Percentiles rank a stretch among this genome's conserved stretches.
Evolutionary conservation across 2,888 invertebrate species (phyloP).

Genomic region (Girardia tigrina): DNA sequence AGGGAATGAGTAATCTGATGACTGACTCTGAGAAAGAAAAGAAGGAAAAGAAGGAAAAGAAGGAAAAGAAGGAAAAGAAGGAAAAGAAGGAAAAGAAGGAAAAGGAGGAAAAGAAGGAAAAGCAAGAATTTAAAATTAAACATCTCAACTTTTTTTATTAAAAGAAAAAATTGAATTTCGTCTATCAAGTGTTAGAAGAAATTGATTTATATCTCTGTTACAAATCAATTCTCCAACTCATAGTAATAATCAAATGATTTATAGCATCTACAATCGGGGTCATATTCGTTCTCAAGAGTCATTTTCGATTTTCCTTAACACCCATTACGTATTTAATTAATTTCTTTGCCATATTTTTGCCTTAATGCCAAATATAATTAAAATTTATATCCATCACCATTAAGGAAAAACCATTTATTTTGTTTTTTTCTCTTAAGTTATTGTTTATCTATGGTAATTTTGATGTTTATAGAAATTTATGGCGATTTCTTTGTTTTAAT

Average conservation of each 20-base stretch:
- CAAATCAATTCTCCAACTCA: conserved; percentile 10
- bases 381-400: conserved; percentile 10
- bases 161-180: not conserved
- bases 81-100: no score
- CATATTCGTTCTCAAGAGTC: conserved; percentile 23
- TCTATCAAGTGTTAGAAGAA: not conserved
- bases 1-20: no score
- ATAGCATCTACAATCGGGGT: conserved; percentile 9
- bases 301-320: conserved; percentile 19
- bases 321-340: conserved; percentile 8
- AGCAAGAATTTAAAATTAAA: no score
- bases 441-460: no score
- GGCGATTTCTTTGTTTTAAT: no score
- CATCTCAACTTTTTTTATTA: not conserved
- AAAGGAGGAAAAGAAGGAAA: no score
- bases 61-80: no score
- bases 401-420: no score
- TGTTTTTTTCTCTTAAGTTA: no score
- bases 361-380: conserved; percentile 18
- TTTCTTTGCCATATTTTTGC: conserved; percentile 3
- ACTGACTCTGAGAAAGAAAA: no score
- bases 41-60: no score
- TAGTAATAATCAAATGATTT: conserved; percentile 18
- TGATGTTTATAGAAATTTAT: no score
- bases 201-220: conserved; percentile 18